Evolutionary conservation across 2,888 invertebrate genomes (phyloP).

Genomic region (Chesias legatella): DNA sequence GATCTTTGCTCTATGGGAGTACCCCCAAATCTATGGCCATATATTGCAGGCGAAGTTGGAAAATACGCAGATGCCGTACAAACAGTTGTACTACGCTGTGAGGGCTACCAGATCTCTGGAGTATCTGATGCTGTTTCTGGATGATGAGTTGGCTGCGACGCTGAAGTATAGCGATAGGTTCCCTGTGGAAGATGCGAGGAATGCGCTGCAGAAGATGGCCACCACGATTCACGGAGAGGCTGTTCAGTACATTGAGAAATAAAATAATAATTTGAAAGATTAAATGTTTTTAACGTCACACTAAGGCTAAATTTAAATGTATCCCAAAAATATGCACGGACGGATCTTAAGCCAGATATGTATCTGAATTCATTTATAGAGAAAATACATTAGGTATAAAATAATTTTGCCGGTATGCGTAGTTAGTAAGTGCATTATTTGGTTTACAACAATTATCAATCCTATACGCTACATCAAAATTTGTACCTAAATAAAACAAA

Average conservation of each 20-base stretch:
- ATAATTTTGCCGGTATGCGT: no score
- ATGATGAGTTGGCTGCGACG: slow-evolving; percentile 59
- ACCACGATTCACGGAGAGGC: slow-evolving; percentile 59
- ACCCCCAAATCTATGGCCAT: slow-evolving; percentile 61
- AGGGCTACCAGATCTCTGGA: slow-evolving; percentile 60
- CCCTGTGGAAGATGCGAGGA: slow-evolving; percentile 59
- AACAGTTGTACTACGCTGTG: slow-evolving; percentile 64
- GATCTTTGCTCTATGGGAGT: slow-evolving; percentile 64
- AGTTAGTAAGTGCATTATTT: no score
- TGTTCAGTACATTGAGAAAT: slow-evolving; percentile 61
- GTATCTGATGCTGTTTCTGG: slow-evolving; percentile 53
- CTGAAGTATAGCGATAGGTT: slow-evolving; percentile 53
- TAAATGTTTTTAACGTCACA: no score
- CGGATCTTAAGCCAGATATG: no score
- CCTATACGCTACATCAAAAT: no score
- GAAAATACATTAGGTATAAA: no score
- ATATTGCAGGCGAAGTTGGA: slow-evolving; percentile 55
- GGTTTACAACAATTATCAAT: no score
- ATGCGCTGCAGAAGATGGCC: slow-evolving; percentile 67
- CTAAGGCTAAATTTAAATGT: no score
- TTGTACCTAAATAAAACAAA: no score
- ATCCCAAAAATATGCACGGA: no score
- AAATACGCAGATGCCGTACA: slow-evolving; percentile 50
- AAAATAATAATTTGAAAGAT: slow-evolving; percentile 15
- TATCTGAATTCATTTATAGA: no score